These are phyloP conservation scores for Rhamnusium bicolor DNA, from an alignment of 2,888 invertebrate genomes.

Conservation along the genomic window DNA sequence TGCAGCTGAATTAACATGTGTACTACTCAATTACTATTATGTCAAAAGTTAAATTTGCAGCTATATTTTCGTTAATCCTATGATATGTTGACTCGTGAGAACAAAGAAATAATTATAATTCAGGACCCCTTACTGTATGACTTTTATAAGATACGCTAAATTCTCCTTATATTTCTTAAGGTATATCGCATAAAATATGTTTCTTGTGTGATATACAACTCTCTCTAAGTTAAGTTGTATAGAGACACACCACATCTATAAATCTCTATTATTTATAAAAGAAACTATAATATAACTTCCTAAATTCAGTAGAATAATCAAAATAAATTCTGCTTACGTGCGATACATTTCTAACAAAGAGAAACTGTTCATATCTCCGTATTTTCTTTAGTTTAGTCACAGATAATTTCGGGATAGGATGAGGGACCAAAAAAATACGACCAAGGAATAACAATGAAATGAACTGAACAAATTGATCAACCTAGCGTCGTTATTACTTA, in stretches of 20 bases:
- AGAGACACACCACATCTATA: slow-evolving; percentile 25
- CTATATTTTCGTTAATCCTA: background rate
- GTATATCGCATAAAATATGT: slow-evolving; percentile 24
- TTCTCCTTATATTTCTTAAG: slow-evolving; percentile 23
- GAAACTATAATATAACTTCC: slow-evolving; percentile 32
- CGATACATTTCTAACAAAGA: background rate
- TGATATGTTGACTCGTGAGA: background rate
- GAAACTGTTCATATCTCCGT: slow-evolving; percentile 8
- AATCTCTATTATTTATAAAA: slow-evolving; percentile 33
- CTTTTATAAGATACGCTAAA: slow-evolving; percentile 18
- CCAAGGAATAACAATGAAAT: background rate
- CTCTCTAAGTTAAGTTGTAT: slow-evolving; percentile 19
- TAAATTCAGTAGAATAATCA: slow-evolving; percentile 34
- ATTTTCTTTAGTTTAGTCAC: slow-evolving; percentile 15
- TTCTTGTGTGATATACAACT: slow-evolving; percentile 28
- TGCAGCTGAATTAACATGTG: no score
- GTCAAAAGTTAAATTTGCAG: no score
- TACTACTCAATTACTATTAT: no score
- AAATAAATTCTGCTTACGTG: slow-evolving; percentile 34
- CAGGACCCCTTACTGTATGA: background rate
- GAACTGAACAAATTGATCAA: background rate
- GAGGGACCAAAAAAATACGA: slow-evolving; percentile 22
- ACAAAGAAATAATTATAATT: background rate
- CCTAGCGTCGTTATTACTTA: slow-evolving; percentile 19
- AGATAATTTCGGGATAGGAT: slow-evolving; percentile 19